These are phyloP conservation scores for Uropsilus gracilis DNA, from an alignment of 2,113 vertebrate genomes.

Conservation along the genomic window DNA sequence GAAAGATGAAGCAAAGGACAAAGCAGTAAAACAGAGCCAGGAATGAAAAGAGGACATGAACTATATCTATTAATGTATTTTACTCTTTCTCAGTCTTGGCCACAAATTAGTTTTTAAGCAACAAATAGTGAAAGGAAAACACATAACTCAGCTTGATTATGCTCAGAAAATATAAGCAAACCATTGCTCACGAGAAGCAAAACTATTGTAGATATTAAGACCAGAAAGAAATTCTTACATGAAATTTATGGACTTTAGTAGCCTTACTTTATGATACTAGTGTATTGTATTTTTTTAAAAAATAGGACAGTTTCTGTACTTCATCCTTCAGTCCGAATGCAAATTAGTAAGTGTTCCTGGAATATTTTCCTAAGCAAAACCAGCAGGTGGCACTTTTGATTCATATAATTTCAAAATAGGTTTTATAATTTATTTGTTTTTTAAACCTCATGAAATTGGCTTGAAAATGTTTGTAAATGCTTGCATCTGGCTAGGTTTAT, in stretches of 20 bases:
- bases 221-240: background rate
- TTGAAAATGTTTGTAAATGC: slow-evolving; percentile 8
- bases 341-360: background rate
- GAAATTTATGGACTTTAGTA: background rate
- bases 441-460: background rate
- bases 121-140: background rate
- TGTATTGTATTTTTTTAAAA: background rate
- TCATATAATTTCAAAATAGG: background rate
- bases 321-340: background rate
- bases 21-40: background rate
- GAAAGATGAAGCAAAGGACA: background rate
- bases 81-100: background rate
- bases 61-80: background rate
- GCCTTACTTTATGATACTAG: background rate
- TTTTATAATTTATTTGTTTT: slow-evolving; percentile 10
- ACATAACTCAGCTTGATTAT: background rate
- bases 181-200: background rate
- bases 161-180: background rate
- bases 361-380: background rate
- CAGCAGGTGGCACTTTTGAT: slow-evolving; percentile 65
- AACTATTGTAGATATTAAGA: background rate
- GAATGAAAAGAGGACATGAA: background rate
- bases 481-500: background rate
- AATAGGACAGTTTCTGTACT: background rate
- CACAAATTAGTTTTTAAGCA: background rate